Base-by-base conservation (phyloP, 2,797 vertebrate genomes). In the Pseudochirops cupreus region DNA sequence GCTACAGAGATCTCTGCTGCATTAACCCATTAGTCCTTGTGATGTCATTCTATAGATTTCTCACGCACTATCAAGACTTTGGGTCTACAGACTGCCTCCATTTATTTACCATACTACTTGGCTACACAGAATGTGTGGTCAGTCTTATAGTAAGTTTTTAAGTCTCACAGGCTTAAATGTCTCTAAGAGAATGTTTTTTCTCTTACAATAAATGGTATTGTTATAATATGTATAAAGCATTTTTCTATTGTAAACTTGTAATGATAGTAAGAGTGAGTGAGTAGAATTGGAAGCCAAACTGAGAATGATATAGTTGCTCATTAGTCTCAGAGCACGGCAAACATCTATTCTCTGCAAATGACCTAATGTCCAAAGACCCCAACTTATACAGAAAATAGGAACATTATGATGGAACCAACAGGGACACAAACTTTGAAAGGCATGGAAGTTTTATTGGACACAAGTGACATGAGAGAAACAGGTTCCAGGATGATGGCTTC, bases 101-200 rank as follows among this genome's bases (percentile, higher is more conserved):
- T 13, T 91, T 58, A 82, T 14, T 74, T 55, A 46, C 54, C 55
- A 50, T 90, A 87, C 55, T 58, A 50, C 26, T 33, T 56, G 16
- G 39, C 56, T 82, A 82, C 16, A 46, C 52, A 57, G 56, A 16
- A 46, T 56, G 14, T n/a, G 46, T 93, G 53, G 56, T 56, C 93
- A 74, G 53, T 92, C 50, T 94, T 93, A 93, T 28, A 39, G 39
- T 24, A 2, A 90, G 74, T 55, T 74, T 62, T 95, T 94, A 91
- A 67, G 89, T 50, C 67, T n/a, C 93, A 3, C 0, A 91, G 87
- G 91, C 10, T 93, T n/a, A 90, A 18, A 46, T 82, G 74, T 82
- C 39, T 50, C 21, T 87, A 50, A 74, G 33, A 74, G 62, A 74
- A 87, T 87, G 24, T 11, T 26, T 39, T 87, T 87, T 87, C 21